These are phyloP conservation scores for Drosophila jambulina DNA, from an alignment of 1,140 invertebrate genomes.

Conservation along the genomic window DNA sequence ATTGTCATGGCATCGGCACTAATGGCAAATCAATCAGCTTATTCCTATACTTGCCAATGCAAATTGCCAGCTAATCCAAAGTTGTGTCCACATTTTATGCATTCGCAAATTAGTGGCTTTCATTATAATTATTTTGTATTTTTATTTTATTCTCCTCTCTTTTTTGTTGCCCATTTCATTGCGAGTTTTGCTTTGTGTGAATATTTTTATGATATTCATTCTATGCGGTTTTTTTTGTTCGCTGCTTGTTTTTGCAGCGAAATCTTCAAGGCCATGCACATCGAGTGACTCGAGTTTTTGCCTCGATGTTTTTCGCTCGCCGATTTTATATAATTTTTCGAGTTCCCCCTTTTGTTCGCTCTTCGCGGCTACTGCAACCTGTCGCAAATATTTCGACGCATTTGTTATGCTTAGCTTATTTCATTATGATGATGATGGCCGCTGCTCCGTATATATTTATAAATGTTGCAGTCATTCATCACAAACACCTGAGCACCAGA, in stretches of 20 bases:
- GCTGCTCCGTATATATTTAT: constrained; percentile 65
- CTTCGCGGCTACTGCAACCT: constrained; percentile 67
- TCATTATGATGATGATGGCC: constrained; percentile 59
- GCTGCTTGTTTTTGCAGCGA: constrained; percentile 58
- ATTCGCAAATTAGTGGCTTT: constrained; percentile 78
- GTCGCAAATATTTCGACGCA: constrained; percentile 81
- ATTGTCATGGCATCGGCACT: constrained; percentile 4
- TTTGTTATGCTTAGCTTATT: constrained; percentile 83
- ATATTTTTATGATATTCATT: constrained; percentile 62
- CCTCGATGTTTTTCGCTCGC: constrained; percentile 47
- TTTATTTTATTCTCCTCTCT: neutral
- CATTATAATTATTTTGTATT: constrained; percentile 52
- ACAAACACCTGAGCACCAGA: constrained; percentile 36
- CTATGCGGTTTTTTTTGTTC: constrained; percentile 32
- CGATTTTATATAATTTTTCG: constrained; percentile 74
- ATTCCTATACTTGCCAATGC: constrained; percentile 33
- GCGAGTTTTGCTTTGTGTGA: constrained; percentile 58
- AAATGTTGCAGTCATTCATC: constrained; percentile 80
- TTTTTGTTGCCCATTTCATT: constrained; percentile 7
- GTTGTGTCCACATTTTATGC: constrained; percentile 48
- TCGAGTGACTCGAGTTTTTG: constrained; percentile 73
- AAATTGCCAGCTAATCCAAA: constrained; percentile 29
- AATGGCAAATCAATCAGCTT: constrained; percentile 43
- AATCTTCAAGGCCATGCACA: constrained; percentile 79
- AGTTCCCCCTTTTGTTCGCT: constrained; percentile 30